Percentiles rank a stretch among this genome's conserved stretches.
phyloP scores from a whole-genome alignment of 23 tunicate genomes.

The Phallusia fumigata region DNA sequence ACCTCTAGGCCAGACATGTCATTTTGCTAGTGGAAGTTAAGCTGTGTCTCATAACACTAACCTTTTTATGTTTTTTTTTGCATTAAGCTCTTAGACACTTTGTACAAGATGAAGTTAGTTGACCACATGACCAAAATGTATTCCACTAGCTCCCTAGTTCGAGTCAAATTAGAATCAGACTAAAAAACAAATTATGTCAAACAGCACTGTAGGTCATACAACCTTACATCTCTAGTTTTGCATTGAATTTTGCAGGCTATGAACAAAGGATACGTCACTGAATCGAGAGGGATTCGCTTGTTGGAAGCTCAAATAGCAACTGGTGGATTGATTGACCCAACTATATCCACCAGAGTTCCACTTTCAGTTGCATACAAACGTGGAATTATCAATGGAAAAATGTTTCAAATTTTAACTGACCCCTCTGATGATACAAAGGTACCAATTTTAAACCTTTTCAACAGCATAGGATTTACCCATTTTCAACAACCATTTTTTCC shows the following conservation, averaged over 20 bases:
- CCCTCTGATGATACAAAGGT: conserved; percentile 94
- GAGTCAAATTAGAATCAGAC: no score
- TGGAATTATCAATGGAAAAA: conserved; percentile 66
- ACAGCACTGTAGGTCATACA: no score
- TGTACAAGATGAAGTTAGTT: no score
- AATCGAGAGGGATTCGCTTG: conserved; percentile 85
- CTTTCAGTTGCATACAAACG: conserved; percentile 78
- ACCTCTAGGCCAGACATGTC: no score
- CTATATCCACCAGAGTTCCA: conserved; percentile 75
- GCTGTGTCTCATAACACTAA: no score
- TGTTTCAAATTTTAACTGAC: conserved; percentile 70
- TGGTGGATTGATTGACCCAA: conserved; percentile 88
- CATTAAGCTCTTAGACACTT: no score
- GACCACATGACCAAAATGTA: no score
- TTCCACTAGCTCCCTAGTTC: no score
- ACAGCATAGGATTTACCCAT: not conserved
- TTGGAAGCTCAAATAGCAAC: conserved; percentile 93
- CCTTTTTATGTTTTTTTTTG: no score
- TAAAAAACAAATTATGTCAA: no score
- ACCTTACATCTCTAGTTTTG: no score
- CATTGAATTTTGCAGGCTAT: conserved; percentile 48
- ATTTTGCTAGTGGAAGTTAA: no score
- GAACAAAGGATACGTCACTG: conserved; percentile 88
- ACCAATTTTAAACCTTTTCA: not conserved
- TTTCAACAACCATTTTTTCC: not conserved